phyloP scores from a whole-genome alignment of 2,888 invertebrate species.

The Limnephilus marmoratus region DNA sequence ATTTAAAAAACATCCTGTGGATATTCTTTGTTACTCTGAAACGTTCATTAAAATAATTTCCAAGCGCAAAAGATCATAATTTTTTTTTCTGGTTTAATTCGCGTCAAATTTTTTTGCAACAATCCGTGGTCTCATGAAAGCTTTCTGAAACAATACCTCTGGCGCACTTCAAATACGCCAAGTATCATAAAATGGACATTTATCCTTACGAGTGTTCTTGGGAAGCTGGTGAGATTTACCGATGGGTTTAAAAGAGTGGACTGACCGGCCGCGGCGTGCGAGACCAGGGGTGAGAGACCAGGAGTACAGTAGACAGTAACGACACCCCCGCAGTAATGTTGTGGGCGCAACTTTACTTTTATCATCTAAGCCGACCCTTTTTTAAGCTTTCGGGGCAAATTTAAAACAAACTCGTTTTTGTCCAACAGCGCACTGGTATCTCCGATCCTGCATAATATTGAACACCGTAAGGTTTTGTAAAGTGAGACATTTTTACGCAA shows the following conservation, averaged over 20 bases:
- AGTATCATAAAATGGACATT: slow-evolving; percentile 27
- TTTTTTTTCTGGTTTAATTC: not conserved
- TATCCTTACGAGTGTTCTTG: not conserved
- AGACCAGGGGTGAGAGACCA: not conserved
- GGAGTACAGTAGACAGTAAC: slow-evolving; percentile 36
- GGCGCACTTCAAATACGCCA: slow-evolving; percentile 29
- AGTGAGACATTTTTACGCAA: slow-evolving; percentile 32
- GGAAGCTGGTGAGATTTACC: slow-evolving; percentile 25
- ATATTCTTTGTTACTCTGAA: no score
- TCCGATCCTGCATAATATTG: slow-evolving; percentile 45
- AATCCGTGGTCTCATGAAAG: not conserved
- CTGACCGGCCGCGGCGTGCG: slow-evolving; percentile 38
- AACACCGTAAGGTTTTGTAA: slow-evolving; percentile 29
- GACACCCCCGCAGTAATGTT: slow-evolving; percentile 63
- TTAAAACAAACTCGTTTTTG: slow-evolving; percentile 56
- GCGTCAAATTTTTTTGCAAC: not conserved
- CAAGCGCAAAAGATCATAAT: no score
- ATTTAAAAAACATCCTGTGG: no score
- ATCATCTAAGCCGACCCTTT: slow-evolving; percentile 63
- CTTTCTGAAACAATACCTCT: not conserved
- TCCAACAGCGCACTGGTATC: slow-evolving; percentile 10
- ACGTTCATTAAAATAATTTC: no score
- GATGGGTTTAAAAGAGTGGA: not conserved
- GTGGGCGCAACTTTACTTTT: slow-evolving; percentile 65
- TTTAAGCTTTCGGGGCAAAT: slow-evolving; percentile 52